These are phyloP conservation scores for Dasypolia templi DNA, from an alignment of 2,888 invertebrate species.

Conservation along the genomic window DNA sequence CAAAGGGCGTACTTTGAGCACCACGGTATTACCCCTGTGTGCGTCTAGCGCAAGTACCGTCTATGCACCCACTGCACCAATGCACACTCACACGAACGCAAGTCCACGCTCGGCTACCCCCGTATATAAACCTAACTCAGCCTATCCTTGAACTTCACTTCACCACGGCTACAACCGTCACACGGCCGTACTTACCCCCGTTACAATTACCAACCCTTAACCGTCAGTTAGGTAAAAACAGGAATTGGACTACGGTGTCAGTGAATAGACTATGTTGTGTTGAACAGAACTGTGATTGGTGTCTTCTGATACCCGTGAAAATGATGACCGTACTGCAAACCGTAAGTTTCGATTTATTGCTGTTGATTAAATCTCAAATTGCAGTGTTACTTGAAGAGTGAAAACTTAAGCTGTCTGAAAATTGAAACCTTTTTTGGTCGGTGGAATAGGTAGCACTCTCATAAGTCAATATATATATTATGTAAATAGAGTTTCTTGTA, in stretches of 20 bases:
- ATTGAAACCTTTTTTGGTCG: not conserved
- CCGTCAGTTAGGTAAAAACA: constrained; percentile 38
- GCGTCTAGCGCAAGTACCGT: constrained; percentile 66
- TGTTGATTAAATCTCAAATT: constrained; percentile 13
- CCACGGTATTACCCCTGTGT: constrained; percentile 70
- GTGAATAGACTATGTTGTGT: constrained; percentile 73
- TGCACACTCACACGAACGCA: constrained; percentile 75
- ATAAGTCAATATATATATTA: not conserved
- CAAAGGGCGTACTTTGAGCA: constrained; percentile 53
- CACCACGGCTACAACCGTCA: constrained; percentile 75
- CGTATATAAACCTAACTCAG: constrained; percentile 85
- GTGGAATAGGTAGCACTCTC: not conserved
- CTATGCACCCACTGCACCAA: constrained; percentile 69
- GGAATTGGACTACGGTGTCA: constrained; percentile 69
- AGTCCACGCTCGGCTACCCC: constrained; percentile 86
- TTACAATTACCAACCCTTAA: constrained; percentile 59
- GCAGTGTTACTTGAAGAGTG: not conserved
- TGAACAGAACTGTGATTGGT: constrained; percentile 77
- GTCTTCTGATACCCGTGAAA: constrained; percentile 72
- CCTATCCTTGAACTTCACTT: constrained; percentile 90
- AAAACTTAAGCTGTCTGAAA: not conserved
- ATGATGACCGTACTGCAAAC: constrained; percentile 83
- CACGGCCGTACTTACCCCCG: constrained; percentile 58
- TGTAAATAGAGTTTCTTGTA: no score
- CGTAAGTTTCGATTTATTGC: constrained; percentile 75